Percentiles rank a stretch among this genome's conserved stretches.
Conservation (phyloP, 2,797 vertebrate genomes). For the Ciconia nigra region DNA sequence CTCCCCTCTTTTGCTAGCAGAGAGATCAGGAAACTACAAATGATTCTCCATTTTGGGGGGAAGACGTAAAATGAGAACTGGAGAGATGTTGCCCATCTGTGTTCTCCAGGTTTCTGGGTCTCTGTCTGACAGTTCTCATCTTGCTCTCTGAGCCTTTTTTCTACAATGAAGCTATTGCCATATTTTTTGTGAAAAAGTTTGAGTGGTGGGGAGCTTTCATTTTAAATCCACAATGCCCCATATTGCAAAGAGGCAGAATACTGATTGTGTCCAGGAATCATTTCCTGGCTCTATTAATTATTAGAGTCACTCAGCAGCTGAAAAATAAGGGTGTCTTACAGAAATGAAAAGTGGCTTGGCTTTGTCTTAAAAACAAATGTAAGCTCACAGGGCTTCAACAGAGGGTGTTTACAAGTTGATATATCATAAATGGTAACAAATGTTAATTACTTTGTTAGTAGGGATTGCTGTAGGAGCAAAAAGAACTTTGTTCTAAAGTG, state of each 20-base stretch:
- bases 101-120: background rate
- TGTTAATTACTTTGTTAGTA: background rate
- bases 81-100: background rate
- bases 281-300: background rate
- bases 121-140: background rate
- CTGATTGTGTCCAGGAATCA: background rate
- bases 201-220: background rate
- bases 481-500: background rate
- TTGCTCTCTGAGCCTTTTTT: background rate
- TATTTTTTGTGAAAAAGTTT: background rate
- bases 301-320: background rate
- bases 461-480: background rate
- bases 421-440: background rate
- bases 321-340: background rate
- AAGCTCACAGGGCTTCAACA: background rate
- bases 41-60: background rate
- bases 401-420: background rate
- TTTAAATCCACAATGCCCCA: background rate
- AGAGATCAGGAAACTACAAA: background rate
- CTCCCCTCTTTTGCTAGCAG: background rate
- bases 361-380: background rate
- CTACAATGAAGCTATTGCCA: background rate
- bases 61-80: background rate
- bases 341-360: background rate
- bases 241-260: background rate